Evolutionary conservation across 2,113 vertebrate genomes (phyloP).

Genomic region (Larimichthys polyactis): DNA sequence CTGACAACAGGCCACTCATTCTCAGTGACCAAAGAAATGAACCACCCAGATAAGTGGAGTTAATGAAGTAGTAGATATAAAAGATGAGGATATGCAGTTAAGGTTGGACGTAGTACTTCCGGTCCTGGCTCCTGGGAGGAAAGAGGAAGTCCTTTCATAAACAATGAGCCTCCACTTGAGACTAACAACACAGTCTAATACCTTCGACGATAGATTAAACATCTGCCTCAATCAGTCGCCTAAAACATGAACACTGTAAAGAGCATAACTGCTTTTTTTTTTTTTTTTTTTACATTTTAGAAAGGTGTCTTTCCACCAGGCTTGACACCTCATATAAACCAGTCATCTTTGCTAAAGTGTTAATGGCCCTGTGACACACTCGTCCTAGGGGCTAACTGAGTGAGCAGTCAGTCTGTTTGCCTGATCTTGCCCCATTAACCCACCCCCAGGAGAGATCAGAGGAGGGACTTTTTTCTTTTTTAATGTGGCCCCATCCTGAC

Average conservation of each 20-base stretch:
- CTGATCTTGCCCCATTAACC: slow-evolving; percentile 58
- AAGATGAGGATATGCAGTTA: slow-evolving; percentile 36
- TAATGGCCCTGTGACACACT: slow-evolving; percentile 55
- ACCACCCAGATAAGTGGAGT: slow-evolving; percentile 53
- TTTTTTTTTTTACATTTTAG: slow-evolving; percentile 2
- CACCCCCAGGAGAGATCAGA: slow-evolving; percentile 79
- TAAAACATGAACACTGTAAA: neutral
- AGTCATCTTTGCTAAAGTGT: slow-evolving; percentile 40
- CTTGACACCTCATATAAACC: slow-evolving; percentile 64
- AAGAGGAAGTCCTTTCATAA: slow-evolving; percentile 64
- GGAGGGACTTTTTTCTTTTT: slow-evolving; percentile 33
- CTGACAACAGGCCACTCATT: slow-evolving; percentile 31
- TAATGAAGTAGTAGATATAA: slow-evolving; percentile 50
- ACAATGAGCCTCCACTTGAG: slow-evolving; percentile 37
- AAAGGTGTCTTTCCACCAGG: slow-evolving; percentile 28
- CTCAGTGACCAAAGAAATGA: slow-evolving; percentile 36
- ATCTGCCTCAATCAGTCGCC: neutral
- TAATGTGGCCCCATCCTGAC: slow-evolving; percentile 53
- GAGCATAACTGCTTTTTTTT: neutral
- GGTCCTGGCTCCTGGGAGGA: slow-evolving; percentile 40
- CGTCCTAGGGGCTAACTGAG: slow-evolving; percentile 30
- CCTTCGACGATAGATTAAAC: slow-evolving; percentile 17
- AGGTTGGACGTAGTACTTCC: slow-evolving; percentile 36
- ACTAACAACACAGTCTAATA: slow-evolving; percentile 38
- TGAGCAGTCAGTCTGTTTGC: slow-evolving; percentile 27